Conservation (phyloP, 2,113 vertebrate species). For the Orientallactaga bullata region DNA sequence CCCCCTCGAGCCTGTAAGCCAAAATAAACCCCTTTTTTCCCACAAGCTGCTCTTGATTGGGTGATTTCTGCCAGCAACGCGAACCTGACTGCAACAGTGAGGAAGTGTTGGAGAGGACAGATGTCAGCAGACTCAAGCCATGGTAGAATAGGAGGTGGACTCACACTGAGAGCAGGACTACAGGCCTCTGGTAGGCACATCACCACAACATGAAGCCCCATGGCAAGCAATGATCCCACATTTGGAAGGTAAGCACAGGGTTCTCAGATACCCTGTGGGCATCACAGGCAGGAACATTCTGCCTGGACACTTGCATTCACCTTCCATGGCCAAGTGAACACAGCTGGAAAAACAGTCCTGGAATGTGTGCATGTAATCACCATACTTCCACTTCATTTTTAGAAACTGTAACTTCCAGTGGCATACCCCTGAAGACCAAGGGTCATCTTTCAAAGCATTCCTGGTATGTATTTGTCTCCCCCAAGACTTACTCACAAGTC, state of each 20-base stretch:
- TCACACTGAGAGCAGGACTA: fast-evolving
- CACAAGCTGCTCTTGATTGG: no score
- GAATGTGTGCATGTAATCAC: neutral
- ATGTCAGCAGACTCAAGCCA: neutral
- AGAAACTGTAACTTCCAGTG: neutral
- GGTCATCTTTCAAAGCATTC: neutral
- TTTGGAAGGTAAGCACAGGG: neutral
- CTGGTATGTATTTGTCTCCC: neutral
- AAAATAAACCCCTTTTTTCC: no score
- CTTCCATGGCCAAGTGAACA: neutral
- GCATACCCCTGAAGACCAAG: neutral
- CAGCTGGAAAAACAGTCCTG: neutral
- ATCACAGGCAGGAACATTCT: neutral
- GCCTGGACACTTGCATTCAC: neutral
- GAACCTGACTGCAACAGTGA: no score
- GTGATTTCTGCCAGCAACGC: no score
- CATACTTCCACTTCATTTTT: neutral
- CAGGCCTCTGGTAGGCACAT: no score
- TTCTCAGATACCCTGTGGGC: fast-evolving
- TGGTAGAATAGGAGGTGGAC: neutral
- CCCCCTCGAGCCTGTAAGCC: no score
- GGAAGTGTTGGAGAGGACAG: neutral
- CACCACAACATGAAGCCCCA: neutral
- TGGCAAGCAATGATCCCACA: no score
- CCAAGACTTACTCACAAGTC: neutral